Percentiles rank a stretch among this genome's conserved stretches.
These are phyloP conservation scores for Euzophera pinguis DNA, from an alignment of 2,888 invertebrate genomes.

Conservation along the genomic window DNA sequence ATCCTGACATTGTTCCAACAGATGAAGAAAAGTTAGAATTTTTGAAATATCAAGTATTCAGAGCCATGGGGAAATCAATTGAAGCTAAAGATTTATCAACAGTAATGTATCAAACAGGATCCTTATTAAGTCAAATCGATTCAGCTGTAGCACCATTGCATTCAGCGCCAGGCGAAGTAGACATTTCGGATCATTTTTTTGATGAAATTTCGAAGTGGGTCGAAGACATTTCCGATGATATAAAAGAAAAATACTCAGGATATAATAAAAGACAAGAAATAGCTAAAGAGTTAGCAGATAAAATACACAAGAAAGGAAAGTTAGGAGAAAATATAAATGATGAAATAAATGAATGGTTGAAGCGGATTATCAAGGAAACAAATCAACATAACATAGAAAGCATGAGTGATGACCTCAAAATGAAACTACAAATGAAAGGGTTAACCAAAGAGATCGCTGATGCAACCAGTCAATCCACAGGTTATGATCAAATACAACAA, in stretches of 20 bases:
- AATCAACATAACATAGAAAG: slow-evolving; percentile 18
- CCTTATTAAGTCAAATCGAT: slow-evolving; percentile 30
- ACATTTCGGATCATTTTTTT: slow-evolving; percentile 15
- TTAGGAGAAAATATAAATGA: slow-evolving; percentile 16
- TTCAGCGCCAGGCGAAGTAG: slow-evolving; percentile 10
- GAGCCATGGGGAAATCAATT: slow-evolving; percentile 33
- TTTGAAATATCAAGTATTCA: slow-evolving; percentile 46
- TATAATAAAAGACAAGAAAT: slow-evolving; percentile 15
- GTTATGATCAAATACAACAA: slow-evolving; percentile 17
- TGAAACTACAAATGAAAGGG: slow-evolving; percentile 18
- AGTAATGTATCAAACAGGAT: slow-evolving; percentile 25
- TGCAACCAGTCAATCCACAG: not conserved
- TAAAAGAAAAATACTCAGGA: slow-evolving; percentile 6
- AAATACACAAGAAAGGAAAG: slow-evolving; percentile 18
- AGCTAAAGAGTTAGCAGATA: slow-evolving; percentile 21
- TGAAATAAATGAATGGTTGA: slow-evolving; percentile 18
- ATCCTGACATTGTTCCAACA: slow-evolving; percentile 30
- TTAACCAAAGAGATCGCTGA: slow-evolving; percentile 13
- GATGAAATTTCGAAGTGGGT: slow-evolving; percentile 27
- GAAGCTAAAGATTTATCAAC: slow-evolving; percentile 24
- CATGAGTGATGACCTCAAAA: slow-evolving; percentile 19
- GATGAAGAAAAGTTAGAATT: slow-evolving; percentile 40
- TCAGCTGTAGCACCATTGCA: slow-evolving; percentile 21
- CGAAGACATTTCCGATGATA: slow-evolving; percentile 20
- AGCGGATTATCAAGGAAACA: slow-evolving; percentile 15